A percentile compares a stretch with the other conserved stretches of the same genome.
These are phyloP conservation scores for Pyrocoelia pectoralis DNA, from an alignment of 2,888 invertebrate genomes.

Conservation along the genomic window DNA sequence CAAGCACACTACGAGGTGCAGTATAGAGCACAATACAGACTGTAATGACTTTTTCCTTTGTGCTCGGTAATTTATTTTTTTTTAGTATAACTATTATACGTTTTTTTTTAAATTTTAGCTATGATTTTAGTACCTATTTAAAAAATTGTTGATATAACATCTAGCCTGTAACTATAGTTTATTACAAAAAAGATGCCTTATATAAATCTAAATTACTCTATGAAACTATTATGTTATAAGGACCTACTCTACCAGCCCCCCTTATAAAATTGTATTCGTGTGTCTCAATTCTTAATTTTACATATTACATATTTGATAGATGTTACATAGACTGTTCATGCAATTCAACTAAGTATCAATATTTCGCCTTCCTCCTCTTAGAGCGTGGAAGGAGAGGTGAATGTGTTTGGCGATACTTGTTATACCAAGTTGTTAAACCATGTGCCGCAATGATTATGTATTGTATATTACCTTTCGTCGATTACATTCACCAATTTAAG, in stretches of 20 bases:
- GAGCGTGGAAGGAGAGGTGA: conserved; percentile 13
- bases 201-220: conserved; percentile 51
- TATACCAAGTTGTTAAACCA: conserved; percentile 13
- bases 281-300: conserved; percentile 35
- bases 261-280: conserved; percentile 28
- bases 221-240: conserved; percentile 42
- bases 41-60: conserved; percentile 30
- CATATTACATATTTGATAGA: conserved; percentile 31
- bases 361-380: conserved; percentile 5
- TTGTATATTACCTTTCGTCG: conserved; percentile 13
- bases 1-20: conserved; percentile 44
- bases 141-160: conserved; percentile 22
- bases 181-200: conserved; percentile 55
- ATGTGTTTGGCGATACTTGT: conserved; percentile 17
- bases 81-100: conserved; percentile 37
- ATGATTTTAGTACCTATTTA: conserved; percentile 31
- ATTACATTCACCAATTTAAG: conserved; percentile 20
- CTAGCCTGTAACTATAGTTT: conserved; percentile 47
- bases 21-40: conserved; percentile 32
- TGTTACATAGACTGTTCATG: conserved; percentile 23
- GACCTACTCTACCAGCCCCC: conserved; percentile 14
- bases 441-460: conserved; percentile 3
- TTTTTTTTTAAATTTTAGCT: conserved; percentile 26
- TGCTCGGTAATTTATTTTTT: conserved; percentile 26
- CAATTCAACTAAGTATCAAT: conserved; percentile 16